Conservation (phyloP, 2,888 invertebrate species). For the Nesidiocoris tenuis region DNA sequence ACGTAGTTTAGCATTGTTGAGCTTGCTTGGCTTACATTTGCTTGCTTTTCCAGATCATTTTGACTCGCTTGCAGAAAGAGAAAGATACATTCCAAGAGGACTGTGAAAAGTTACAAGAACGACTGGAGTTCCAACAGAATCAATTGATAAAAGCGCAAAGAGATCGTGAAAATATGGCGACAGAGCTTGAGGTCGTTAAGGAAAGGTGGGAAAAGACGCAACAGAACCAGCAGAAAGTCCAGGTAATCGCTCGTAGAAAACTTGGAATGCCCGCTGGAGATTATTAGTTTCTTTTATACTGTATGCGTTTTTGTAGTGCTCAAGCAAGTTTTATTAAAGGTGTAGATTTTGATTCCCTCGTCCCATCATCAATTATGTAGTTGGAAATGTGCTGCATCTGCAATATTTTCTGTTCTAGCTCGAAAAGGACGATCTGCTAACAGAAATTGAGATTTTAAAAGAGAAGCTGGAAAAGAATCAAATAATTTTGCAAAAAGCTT, state of each 20-base stretch:
- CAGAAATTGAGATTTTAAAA: slow-evolving; percentile 81
- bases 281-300: slow-evolving; percentile 4
- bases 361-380: background rate
- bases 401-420: slow-evolving; percentile 60
- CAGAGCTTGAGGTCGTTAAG: slow-evolving; percentile 81
- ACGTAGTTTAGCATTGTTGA: background rate
- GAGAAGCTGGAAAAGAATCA: slow-evolving; percentile 88
- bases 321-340: slow-evolving; percentile 13
- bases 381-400: slow-evolving; percentile 2
- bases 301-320: slow-evolving; percentile 9
- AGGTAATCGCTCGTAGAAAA: slow-evolving; percentile 58
- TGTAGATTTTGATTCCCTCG: background rate
- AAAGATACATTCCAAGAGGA: slow-evolving; percentile 80
- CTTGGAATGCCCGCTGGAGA: background rate
- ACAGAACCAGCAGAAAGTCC: slow-evolving; percentile 77
- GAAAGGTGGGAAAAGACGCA: slow-evolving; percentile 88
- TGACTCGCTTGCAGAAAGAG: slow-evolving; percentile 82
- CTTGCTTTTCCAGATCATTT: slow-evolving; percentile 61
- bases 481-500: slow-evolving; percentile 75
- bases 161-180: slow-evolving; percentile 79
- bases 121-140: slow-evolving; percentile 76
- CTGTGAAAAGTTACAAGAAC: slow-evolving; percentile 76
- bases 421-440: slow-evolving; percentile 80
- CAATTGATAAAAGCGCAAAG: slow-evolving; percentile 79
- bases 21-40: slow-evolving; percentile 9